Evolutionary conservation across 1,140 invertebrate genomes (phyloP).

Genomic region (Camponotus floridanus): DNA sequence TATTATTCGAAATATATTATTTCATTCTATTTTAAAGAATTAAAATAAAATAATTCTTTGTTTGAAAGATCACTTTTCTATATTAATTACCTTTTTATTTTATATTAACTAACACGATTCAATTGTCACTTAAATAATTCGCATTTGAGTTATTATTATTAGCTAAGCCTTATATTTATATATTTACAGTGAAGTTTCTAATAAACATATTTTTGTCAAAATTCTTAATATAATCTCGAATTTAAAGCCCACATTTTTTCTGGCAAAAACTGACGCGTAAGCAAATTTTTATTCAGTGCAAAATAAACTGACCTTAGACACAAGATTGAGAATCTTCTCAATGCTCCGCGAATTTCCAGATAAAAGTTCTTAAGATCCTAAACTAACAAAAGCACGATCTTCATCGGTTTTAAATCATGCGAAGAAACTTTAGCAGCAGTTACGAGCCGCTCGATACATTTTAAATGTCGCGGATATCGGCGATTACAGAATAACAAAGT

Average conservation of each 20-base stretch:
- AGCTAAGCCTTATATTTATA: too few species aligned
- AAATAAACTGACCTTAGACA: conserved; percentile 41
- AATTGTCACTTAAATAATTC: neutral
- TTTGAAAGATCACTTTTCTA: neutral
- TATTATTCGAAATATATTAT: conserved; percentile 13
- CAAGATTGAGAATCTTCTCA: conserved; percentile 9
- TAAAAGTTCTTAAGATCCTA: neutral
- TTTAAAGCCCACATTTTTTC: neutral
- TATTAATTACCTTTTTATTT: neutral
- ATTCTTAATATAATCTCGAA: neutral
- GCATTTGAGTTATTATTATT: too few species aligned
- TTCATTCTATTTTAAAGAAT: neutral
- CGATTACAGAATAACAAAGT: conserved; percentile 39
- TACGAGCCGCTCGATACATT: conserved; percentile 8
- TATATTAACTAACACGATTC: neutral
- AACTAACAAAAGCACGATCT: neutral
- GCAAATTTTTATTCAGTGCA: conserved; percentile 29
- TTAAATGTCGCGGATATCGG: conserved; percentile 25
- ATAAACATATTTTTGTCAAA: too few species aligned
- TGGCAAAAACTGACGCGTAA: neutral
- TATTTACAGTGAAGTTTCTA: too few species aligned
- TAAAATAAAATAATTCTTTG: neutral
- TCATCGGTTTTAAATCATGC: conserved; percentile 49
- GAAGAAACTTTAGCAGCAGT: conserved; percentile 13
- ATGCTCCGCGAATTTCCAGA: conserved; percentile 40